Base-by-base conservation (phyloP, 2,797 vertebrate genomes). In the Otolemur crassicaudatus region DNA sequence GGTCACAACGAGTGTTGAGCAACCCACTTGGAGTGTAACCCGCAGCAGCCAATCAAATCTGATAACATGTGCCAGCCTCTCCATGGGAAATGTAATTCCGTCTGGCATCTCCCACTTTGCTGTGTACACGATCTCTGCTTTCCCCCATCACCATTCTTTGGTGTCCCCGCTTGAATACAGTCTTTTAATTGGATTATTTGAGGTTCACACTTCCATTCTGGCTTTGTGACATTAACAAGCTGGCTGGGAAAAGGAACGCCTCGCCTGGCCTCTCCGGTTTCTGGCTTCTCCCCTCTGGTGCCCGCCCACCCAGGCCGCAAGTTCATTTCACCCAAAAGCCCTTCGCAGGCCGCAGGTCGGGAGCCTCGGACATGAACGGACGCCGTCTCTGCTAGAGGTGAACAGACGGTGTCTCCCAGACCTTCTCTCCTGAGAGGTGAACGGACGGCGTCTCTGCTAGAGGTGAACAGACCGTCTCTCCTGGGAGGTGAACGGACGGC, bases 241-340 rank as follows among this genome's bases (percentile, higher is more conserved):
- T 23, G 53, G 69, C 6, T 1, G 13, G 40, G 53, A 70, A 14
- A 2, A 40, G 7, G 20, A 60, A 29, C 11, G 43, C 11, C 34
- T 37, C 34, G 34, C 34, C 29, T 81, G 46, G 29, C 0, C 4
- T 34, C 49, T 46, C 14, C 49, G 58, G 23, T 22, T 23, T 20
- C 3, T 1, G 10, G 16, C 31, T 23, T 56, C 43, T 58, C 53
- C 22, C 11, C 14, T 0, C 9, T 11, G 34, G 29, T 20, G 0
- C 17, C n/a, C 13, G 2, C 25, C 2, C 43, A 8, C 17, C 11
- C 3, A 9, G 5, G 10, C 1, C 4, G 37, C 1, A 43, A 43
- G 5, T 9, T 27, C 5, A 40, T 31, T 90, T 81, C 72, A 53
- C 46, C 20, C n/a, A 25, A 63, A 8, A 29, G 13, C 83, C 53